Conservation (phyloP, 2,113 vertebrate species). For the Seriola quinqueradiata region DNA sequence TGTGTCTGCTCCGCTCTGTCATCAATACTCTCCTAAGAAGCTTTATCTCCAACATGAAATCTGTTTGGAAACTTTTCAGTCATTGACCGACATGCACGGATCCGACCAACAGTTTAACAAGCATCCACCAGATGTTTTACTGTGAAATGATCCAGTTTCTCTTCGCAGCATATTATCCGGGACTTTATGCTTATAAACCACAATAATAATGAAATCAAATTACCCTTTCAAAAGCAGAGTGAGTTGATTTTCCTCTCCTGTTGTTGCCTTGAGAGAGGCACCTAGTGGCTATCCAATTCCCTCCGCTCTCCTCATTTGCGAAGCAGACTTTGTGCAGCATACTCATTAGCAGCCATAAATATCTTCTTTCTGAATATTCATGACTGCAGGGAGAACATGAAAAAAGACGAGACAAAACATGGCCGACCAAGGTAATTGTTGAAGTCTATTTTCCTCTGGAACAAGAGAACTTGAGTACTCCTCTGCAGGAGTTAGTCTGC, state of each 20-base stretch:
- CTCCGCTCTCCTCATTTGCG: constrained; percentile 46
- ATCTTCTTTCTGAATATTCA: constrained; percentile 72
- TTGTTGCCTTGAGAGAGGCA: constrained; percentile 46
- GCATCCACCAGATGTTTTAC: neutral
- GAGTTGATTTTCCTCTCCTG: constrained; percentile 20
- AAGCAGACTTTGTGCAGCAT: constrained; percentile 60
- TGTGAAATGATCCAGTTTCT: constrained; percentile 3
- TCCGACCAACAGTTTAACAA: neutral
- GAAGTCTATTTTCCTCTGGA: neutral
- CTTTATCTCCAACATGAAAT: neutral
- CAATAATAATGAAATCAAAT: constrained; percentile 38
- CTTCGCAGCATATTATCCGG: neutral
- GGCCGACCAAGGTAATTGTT: constrained; percentile 16
- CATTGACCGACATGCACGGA: neutral
- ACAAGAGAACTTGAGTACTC: neutral
- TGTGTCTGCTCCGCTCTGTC: neutral
- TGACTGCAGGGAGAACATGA: constrained; percentile 57
- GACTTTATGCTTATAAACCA: neutral
- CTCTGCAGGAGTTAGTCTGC: neutral
- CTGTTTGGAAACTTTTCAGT: neutral
- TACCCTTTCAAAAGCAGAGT: constrained; percentile 47
- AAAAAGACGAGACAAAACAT: constrained; percentile 24
- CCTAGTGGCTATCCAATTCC: constrained; percentile 49
- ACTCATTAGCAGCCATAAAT: constrained; percentile 69
- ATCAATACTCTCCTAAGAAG: constrained; percentile 6